These are phyloP conservation scores for Drosophila pruinosa DNA, from an alignment of 1,140 invertebrate species.

Conservation along the genomic window DNA sequence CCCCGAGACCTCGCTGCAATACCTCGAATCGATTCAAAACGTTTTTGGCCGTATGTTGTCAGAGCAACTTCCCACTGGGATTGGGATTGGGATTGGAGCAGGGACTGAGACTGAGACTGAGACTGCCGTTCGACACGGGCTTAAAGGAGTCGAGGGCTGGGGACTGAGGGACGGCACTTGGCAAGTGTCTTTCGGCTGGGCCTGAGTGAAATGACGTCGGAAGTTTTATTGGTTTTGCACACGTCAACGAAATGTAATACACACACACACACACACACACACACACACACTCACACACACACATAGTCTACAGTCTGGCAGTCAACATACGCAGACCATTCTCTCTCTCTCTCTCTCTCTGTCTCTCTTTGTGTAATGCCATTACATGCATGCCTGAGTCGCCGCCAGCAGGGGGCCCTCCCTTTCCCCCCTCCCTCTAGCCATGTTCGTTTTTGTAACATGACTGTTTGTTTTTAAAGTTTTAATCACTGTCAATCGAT, in stretches of 20 bases:
- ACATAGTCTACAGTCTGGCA: conserved; percentile 2
- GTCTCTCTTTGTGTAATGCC: conserved; percentile 53
- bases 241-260: conserved; percentile 79
- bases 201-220: conserved; percentile 72
- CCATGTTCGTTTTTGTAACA: conserved; percentile 59
- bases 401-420: conserved; percentile 21
- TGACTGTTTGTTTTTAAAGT: conserved; percentile 81
- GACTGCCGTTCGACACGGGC: background rate
- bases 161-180: background rate
- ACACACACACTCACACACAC: background rate
- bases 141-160: background rate
- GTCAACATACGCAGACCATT: conserved; percentile 22
- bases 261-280: conserved; percentile 12
- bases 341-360: background rate
- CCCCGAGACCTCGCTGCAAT: conserved; percentile 52
- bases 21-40: conserved; percentile 75
- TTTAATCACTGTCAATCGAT: conserved; percentile 81
- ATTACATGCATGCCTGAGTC: conserved; percentile 71
- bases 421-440: background rate
- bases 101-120: background rate
- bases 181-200: conserved; percentile 45
- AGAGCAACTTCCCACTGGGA: conserved; percentile 47
- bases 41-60: conserved; percentile 50
- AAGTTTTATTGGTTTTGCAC: conserved; percentile 81
- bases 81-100: background rate